Base-by-base conservation (phyloP, 2,113 vertebrate genomes). In the Mesoclemmys tuberculata region DNA sequence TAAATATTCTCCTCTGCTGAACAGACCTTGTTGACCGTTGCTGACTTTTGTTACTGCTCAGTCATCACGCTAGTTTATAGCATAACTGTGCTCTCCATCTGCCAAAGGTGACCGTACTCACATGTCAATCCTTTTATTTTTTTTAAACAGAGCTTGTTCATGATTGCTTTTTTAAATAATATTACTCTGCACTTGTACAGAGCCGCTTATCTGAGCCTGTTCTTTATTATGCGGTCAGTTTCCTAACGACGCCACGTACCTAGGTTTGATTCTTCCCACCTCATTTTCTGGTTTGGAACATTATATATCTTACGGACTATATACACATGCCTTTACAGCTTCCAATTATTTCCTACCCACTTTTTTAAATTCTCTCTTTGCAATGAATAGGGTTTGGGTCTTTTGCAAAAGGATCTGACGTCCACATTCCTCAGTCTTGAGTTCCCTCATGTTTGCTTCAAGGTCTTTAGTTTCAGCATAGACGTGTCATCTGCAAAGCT, bases 391-490 rank as follows among this genome's bases (percentile, higher is more conserved):
- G 90, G 90, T 96, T 95, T 97, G 41, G 10, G 94, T 95, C 94
- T 96, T 97, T 98, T 97, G 96, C 97, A 83, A 94, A 97, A 97
- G 80, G 94, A 96, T 87, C 92, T 84, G 74, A 82, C 1, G 0
- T 97, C 94, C 93, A 92, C 18, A 10, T 98, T 96, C 95, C 96
- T 97, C 8, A 5, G 58, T 97, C 91, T 96, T 95, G 86, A 94
- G 92, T 94, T 95, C 93, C 96, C 94, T 87, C 29, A 4, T 89
- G 93, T 85, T 90, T 1, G 3, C 95, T 97, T 98, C 98, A 98
- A 98, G 98, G 98, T 98, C 98, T 98, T 94, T 24, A 52, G 96
- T 93, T 11, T 52, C 27, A 19, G 96, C 11, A 27, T 95, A 98
- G 96, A 0, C 64, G 81, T 97, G 97, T 97, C 80, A 71, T 97